A percentile compares a stretch with the other conserved stretches of the same genome.
Evolutionary conservation across 2,113 vertebrate species (phyloP).

Genomic region (Telmatochromis sp.): DNA sequence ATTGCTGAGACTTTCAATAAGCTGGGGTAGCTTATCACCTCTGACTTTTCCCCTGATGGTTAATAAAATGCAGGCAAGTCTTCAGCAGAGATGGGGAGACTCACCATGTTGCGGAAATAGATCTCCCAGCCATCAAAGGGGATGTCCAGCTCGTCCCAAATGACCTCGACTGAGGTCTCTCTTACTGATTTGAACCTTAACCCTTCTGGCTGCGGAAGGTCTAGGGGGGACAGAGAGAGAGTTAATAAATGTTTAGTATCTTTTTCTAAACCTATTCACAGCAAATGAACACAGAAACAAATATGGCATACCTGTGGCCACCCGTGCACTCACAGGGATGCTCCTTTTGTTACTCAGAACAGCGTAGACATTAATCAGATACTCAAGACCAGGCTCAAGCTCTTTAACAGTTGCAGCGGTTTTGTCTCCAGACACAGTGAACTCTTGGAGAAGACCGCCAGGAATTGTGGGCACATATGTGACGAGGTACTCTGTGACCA

Average conservation of each 20-base stretch:
- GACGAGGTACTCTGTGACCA: slow-evolving; percentile 83
- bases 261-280: not conserved
- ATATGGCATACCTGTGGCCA: slow-evolving; percentile 81
- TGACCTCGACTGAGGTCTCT: slow-evolving; percentile 87
- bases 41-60: not conserved
- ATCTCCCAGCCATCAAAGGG: slow-evolving; percentile 89
- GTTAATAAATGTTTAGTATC: not conserved
- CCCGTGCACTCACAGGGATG: slow-evolving; percentile 84
- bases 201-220: slow-evolving; percentile 85
- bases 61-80: not conserved
- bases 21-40: not conserved
- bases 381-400: slow-evolving; percentile 90
- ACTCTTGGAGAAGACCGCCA: slow-evolving; percentile 80
- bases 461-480: slow-evolving; percentile 79
- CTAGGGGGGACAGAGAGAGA: slow-evolving; percentile 54
- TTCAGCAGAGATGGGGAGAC: slow-evolving; percentile 4
- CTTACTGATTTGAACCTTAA: slow-evolving; percentile 86
- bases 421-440: slow-evolving; percentile 81
- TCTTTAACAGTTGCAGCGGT: slow-evolving; percentile 77
- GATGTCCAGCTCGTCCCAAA: slow-evolving; percentile 88
- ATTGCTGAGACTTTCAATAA: slow-evolving; percentile 26
- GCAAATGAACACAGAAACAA: not conserved
- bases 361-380: slow-evolving; percentile 87
- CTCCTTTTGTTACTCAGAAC: slow-evolving; percentile 87
- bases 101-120: slow-evolving; percentile 84